phyloP scores from a whole-genome alignment of 2,797 vertebrate genomes.

The Cryptoblepharus egeriae region DNA sequence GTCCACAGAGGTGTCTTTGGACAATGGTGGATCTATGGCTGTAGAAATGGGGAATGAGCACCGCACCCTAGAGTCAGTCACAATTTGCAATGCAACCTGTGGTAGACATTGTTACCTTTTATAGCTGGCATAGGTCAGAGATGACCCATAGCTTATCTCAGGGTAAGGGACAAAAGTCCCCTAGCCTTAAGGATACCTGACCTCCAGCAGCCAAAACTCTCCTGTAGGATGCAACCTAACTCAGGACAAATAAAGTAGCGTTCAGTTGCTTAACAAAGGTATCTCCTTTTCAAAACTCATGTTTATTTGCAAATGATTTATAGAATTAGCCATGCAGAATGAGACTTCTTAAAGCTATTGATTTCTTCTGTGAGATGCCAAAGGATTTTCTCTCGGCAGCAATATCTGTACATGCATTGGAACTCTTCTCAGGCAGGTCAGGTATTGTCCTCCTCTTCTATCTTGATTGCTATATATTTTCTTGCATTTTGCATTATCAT shows the following conservation, averaged over 20 bases:
- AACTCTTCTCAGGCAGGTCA: conserved; percentile 68
- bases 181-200: background rate
- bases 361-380: conserved; percentile 56
- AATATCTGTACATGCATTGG: conserved; percentile 57
- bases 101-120: no score
- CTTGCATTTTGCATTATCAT: conserved; percentile 67
- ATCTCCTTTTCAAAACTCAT: background rate
- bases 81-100: no score
- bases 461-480: conserved; percentile 64
- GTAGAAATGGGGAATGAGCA: no score
- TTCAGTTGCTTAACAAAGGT: background rate
- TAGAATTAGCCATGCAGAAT: conserved; percentile 37
- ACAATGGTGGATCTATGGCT: no score
- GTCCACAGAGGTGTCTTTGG: no score
- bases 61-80: no score
- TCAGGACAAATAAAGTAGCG: background rate
- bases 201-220: no score
- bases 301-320: conserved; percentile 22
- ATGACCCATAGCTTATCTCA: no score
- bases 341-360: conserved; percentile 15
- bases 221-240: background rate
- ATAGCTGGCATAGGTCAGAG: no score
- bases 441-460: conserved; percentile 53
- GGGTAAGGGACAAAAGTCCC: no score
- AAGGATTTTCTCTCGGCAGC: conserved; percentile 38